Percentiles rank a stretch among this genome's conserved stretches.
Evolutionary conservation across 2,113 vertebrate species (phyloP).

Genomic region (Eulemur macaco): DNA sequence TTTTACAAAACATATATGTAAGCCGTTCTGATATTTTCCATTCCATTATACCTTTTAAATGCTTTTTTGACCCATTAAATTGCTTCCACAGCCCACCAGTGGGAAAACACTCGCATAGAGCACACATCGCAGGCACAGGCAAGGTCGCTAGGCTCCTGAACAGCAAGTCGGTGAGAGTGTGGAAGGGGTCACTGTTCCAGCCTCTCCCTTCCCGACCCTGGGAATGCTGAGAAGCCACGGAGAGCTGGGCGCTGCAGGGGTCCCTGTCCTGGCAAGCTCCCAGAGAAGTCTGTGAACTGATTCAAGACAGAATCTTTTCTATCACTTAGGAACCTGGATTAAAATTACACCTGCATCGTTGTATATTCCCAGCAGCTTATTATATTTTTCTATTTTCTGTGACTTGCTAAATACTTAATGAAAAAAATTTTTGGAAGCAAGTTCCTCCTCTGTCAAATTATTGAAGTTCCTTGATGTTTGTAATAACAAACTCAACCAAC

Average conservation of each 20-base stretch:
- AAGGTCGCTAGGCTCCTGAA: no score
- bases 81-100: background rate
- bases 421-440: background rate
- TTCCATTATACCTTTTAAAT: background rate
- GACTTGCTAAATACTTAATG: background rate
- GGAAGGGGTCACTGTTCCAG: background rate
- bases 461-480: rapidly evolving
- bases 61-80: background rate
- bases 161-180: rapidly evolving
- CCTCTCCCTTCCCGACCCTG: background rate
- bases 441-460: background rate
- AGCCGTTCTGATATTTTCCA: background rate
- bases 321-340: background rate
- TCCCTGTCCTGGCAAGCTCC: background rate
- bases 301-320: background rate
- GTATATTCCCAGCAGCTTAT: background rate
- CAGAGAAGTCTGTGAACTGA: background rate
- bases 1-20: background rate
- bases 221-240: background rate
- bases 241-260: no score
- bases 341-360: background rate
- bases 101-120: background rate
- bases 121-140: background rate
- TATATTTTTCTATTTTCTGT: background rate
- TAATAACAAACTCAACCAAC: background rate